Conservation (phyloP, 2,888 invertebrate species). For the Empis stercorea region DNA sequence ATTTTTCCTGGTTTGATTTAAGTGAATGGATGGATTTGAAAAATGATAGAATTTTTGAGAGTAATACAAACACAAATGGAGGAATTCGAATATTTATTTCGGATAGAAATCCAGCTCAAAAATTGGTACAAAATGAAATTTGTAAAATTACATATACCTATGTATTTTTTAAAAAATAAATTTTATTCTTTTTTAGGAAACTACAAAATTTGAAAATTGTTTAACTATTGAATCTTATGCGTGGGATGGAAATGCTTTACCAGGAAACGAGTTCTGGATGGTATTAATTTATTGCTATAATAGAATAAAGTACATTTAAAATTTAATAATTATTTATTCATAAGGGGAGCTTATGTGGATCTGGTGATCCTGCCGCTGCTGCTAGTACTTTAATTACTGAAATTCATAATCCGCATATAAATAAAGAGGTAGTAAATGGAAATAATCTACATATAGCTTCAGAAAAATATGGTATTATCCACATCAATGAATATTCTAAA, state of each 20-base stretch:
- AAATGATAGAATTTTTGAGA: conserved; percentile 31
- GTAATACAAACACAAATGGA: conserved; percentile 24
- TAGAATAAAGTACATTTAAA: neutral
- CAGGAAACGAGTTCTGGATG: conserved; percentile 62
- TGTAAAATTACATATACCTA: too few relatives aligned
- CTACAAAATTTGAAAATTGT: conserved; percentile 27
- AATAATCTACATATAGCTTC: conserved; percentile 33
- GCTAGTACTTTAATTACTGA: conserved; percentile 45
- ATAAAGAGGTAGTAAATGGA: too few relatives aligned
- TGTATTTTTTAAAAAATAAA: too few relatives aligned
- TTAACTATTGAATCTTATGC: conserved; percentile 54
- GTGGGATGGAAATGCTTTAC: conserved; percentile 59
- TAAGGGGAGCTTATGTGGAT: too few relatives aligned
- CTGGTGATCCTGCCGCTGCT: conserved; percentile 46
- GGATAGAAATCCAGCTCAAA: conserved; percentile 43
- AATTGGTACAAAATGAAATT: too few relatives aligned
- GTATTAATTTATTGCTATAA: conserved; percentile 19
- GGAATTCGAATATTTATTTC: conserved; percentile 42
- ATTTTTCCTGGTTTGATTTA: conserved; percentile 49
- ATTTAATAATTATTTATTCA: too few relatives aligned
- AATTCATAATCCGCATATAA: conserved; percentile 1
- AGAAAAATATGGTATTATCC: conserved; percentile 24
- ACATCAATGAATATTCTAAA: conserved; percentile 25
- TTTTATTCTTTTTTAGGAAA: neutral
- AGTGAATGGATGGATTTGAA: conserved; percentile 37